Percentiles rank a stretch among this genome's conserved stretches.
Conservation (phyloP, 2,113 vertebrate genomes). For the Etia nguti region DNA sequence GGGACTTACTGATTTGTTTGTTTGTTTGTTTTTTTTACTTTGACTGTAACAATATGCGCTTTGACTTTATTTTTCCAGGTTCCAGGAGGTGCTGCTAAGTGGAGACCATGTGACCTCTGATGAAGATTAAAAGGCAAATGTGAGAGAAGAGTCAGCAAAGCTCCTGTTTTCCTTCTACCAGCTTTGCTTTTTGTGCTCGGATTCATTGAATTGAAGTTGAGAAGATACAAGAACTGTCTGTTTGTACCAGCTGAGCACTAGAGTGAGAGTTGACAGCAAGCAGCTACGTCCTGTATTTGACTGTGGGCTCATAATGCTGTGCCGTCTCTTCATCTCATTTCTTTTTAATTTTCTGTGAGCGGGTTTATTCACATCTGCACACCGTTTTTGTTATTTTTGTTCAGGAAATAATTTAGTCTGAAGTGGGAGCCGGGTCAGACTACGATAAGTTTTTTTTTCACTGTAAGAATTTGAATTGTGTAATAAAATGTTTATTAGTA, state of each 20-base stretch:
- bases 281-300: neutral
- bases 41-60: neutral
- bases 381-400: neutral
- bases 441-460: neutral
- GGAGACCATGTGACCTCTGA: neutral
- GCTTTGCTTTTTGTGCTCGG: neutral
- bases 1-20: neutral
- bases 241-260: neutral
- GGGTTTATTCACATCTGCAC: neutral
- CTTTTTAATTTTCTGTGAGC: neutral
- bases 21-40: neutral
- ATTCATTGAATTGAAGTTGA: neutral
- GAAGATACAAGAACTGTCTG: neutral
- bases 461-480: neutral
- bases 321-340: neutral
- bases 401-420: neutral
- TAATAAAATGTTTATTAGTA: constrained; percentile 39
- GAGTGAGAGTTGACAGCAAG: neutral
- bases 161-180: neutral
- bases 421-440: neutral
- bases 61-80: neutral
- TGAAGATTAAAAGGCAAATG: neutral
- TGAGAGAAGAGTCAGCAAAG: neutral
- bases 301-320: neutral
- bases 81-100: constrained; percentile 18